These are phyloP conservation scores for Anableps anableps DNA, from an alignment of 2,797 vertebrate genomes.

Conservation along the genomic window DNA sequence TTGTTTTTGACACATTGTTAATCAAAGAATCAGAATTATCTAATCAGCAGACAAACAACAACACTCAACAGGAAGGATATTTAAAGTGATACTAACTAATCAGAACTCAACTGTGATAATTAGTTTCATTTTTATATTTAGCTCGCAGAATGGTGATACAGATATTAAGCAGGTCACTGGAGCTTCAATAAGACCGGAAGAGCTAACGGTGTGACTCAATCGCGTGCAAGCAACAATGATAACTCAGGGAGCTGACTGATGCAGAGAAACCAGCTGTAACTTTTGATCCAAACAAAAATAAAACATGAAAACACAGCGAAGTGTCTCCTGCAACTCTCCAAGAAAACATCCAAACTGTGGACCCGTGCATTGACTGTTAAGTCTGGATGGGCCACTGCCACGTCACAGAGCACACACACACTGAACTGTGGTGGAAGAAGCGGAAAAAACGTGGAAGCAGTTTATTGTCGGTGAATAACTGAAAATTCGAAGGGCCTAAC, in stretches of 20 bases:
- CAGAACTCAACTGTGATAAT: neutral
- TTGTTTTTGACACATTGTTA: neutral
- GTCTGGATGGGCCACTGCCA: slow-evolving; percentile 2
- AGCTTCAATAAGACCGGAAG: neutral
- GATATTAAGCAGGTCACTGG: neutral
- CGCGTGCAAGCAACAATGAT: slow-evolving; percentile 2
- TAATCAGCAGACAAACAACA: neutral
- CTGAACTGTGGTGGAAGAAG: neutral
- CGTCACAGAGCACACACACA: neutral
- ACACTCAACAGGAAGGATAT: neutral
- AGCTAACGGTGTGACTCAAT: neutral
- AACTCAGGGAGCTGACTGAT: slow-evolving; percentile 2
- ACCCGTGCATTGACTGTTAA: neutral
- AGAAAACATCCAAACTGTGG: neutral
- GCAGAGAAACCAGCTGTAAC: slow-evolving; percentile 13
- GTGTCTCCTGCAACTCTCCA: neutral
- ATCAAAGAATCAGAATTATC: neutral
- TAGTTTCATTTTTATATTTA: too few relatives aligned
- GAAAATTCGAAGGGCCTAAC: neutral
- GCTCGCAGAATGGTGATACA: neutral
- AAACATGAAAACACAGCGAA: neutral
- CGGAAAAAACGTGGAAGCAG: neutral
- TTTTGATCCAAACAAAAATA: slow-evolving; percentile 40
- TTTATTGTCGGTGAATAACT: neutral
- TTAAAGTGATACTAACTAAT: neutral